Conservation (phyloP, 2,797 vertebrate species). For the Lithobates pipiens region DNA sequence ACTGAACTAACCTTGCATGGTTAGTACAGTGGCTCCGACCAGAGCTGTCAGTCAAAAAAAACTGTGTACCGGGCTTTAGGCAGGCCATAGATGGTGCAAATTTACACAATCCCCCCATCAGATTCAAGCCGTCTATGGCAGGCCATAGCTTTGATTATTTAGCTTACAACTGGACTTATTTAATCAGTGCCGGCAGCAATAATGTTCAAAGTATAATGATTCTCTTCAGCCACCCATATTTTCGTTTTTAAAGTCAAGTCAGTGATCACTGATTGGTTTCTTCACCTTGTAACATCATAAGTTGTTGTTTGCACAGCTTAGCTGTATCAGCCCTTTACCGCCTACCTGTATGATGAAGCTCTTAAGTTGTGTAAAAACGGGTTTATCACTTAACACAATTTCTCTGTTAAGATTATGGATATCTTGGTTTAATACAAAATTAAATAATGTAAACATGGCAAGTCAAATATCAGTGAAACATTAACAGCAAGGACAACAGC, state of each 20-base stretch:
- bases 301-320: neutral
- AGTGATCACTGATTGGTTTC: neutral
- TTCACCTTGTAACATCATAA: neutral
- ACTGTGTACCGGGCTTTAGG: too few species aligned
- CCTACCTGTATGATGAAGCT: neutral
- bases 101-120: too few species aligned
- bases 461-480: neutral
- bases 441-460: constrained; percentile 15
- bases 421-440: neutral
- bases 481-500: constrained; percentile 87
- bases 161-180: too few species aligned
- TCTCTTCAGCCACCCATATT: neutral
- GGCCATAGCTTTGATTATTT: too few species aligned
- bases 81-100: too few species aligned
- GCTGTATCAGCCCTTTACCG: neutral
- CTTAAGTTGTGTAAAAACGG: neutral
- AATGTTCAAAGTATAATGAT: too few species aligned
- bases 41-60: too few species aligned
- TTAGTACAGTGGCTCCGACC: too few species aligned
- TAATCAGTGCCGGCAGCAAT: too few species aligned
- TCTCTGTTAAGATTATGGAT: neutral
- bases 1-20: too few species aligned
- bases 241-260: neutral
- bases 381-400: neutral
- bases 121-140: too few species aligned